Evolutionary conservation across 2,888 invertebrate genomes (phyloP), one percentile per base, ranked within the genome.

Genomic region (Dynastes hyllus): DNA sequence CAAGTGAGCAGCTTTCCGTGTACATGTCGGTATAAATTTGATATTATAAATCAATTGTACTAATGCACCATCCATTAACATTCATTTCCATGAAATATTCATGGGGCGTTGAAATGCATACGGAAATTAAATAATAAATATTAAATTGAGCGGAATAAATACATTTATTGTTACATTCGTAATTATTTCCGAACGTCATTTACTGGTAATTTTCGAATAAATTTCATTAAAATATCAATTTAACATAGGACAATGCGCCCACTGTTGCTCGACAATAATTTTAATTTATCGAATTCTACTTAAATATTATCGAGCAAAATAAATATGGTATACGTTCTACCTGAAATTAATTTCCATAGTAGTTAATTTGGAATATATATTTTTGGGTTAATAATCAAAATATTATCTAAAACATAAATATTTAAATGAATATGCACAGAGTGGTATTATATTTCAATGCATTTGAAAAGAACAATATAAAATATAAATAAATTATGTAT

Each of bases 111-210:
- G 55, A 55, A 55, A 55, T 22, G 55, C 55, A 55, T 55, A 16
- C 16, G 22, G 45, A 55, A 16, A 22, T 16, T 22, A 55, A 55
- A 55, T 22, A 55, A 55, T 55, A 8, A 22, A 16, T 16, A 55
- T 22, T 22, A 55, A 55, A 55, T 55, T 0, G 55, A 16, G 55
- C 55, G 5, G 27, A 55, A 55, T 55, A 55, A 55, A 55, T 55
- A 55, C 22, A 55, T 55, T 9, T 22, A 55, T 16, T 22, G 55
- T 16, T 55, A 55, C 22, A 6, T 55, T 22, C 22, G 55, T n/a
- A 55, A 55, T 53, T 53, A 53, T 55, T 55, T 55, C 55, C n/a
- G 55, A 55, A 55, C 22, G 22, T 3, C 55, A 55, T 55, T 55
- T 9, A 3, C 13, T 22, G 4, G 22, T 16, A 55, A 22, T 55